Conservation (phyloP, 2,888 invertebrate genomes). For the Drosophila ustulata region DNA sequence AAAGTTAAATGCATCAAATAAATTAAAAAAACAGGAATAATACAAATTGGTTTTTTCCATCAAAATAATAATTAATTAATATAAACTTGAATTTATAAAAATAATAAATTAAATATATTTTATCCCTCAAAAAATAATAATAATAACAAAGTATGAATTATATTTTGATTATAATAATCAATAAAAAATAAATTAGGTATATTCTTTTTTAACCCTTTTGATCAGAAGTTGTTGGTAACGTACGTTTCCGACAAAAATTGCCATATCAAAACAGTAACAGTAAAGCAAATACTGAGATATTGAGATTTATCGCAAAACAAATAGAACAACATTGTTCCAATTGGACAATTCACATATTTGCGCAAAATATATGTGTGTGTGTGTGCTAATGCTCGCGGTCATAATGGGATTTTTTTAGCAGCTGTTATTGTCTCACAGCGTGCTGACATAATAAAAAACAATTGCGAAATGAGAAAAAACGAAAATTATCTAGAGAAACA, state of each 20-base stretch:
- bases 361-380: neutral
- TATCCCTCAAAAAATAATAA: too few species aligned
- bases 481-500: conserved; percentile 27
- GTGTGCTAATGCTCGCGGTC: conserved; percentile 3
- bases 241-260: neutral
- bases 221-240: neutral
- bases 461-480: conserved; percentile 20
- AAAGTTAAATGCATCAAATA: neutral
- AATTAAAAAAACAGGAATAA: too few species aligned
- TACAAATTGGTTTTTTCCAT: too few species aligned
- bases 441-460: conserved; percentile 62
- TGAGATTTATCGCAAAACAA: conserved; percentile 3
- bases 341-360: conserved; percentile 14
- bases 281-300: too few species aligned
- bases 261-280: neutral
- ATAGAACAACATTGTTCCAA: conserved; percentile 9
- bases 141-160: too few species aligned
- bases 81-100: too few species aligned
- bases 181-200: neutral
- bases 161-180: too few species aligned
- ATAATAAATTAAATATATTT: too few species aligned
- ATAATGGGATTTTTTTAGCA: conserved; percentile 13
- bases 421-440: conserved; percentile 36
- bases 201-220: neutral
- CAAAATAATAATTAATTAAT: too few species aligned